These are phyloP conservation scores for Proterorhinus semilunaris DNA, from an alignment of 2,113 vertebrate genomes.

Conservation along the genomic window DNA sequence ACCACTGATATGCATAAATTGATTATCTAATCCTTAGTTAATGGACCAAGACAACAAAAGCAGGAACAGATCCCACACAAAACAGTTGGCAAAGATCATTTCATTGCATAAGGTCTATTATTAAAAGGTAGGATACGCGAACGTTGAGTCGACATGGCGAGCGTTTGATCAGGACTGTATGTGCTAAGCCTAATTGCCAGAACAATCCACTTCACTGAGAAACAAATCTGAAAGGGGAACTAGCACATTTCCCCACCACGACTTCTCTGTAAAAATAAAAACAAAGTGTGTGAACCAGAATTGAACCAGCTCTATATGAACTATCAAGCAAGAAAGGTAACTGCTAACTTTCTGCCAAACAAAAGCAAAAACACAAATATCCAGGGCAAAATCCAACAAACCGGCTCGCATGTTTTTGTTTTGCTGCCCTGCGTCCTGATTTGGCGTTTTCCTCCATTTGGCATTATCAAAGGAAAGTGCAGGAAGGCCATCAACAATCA, in stretches of 20 bases:
- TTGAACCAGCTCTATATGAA: background rate
- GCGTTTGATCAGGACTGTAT: conserved; percentile 29
- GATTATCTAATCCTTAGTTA: background rate
- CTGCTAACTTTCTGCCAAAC: background rate
- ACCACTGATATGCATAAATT: too few species aligned
- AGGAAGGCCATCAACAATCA: conserved; percentile 71
- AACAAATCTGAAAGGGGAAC: conserved; percentile 23
- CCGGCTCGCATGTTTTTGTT: conserved; percentile 26
- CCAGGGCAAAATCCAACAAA: conserved; percentile 32
- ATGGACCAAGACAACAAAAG: background rate
- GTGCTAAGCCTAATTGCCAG: conserved; percentile 8
- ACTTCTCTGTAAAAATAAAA: conserved; percentile 4
- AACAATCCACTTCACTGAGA: conserved; percentile 28
- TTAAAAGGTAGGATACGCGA: conserved; percentile 43
- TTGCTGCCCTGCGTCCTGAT: conserved; percentile 5
- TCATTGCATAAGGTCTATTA: conserved; percentile 36
- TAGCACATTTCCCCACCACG: background rate
- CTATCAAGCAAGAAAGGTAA: background rate
- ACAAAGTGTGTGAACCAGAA: conserved; percentile 7
- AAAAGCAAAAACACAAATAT: conserved; percentile 10
- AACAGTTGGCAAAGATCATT: conserved; percentile 10
- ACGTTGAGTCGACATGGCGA: conserved; percentile 22
- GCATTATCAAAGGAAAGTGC: conserved; percentile 62
- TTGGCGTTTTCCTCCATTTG: conserved; percentile 16
- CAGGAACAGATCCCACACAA: conserved; percentile 14